A percentile compares a stretch with the other conserved stretches of the same genome.
Conservation (phyloP, 2,113 vertebrate species). For the Columbina picui region DNA sequence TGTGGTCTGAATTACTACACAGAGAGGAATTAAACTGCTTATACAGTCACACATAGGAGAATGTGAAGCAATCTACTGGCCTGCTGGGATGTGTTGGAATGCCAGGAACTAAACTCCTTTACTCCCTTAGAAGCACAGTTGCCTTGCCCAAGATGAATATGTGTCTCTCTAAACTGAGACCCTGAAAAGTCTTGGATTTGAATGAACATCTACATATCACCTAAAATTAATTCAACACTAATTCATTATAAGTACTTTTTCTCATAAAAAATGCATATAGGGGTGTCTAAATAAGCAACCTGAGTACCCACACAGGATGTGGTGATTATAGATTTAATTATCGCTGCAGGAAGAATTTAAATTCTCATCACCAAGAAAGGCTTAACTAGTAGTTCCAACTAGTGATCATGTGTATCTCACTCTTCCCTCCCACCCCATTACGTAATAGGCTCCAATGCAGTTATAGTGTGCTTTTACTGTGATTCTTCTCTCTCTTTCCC, state of each 20-base stretch:
- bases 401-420: neutral
- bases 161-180: neutral
- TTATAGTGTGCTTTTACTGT: neutral
- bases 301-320: neutral
- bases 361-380: neutral
- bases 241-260: neutral
- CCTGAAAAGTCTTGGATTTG: neutral
- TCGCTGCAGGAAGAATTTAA: neutral
- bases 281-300: neutral
- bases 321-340: neutral
- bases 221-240: neutral
- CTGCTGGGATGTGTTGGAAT: neutral
- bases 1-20: neutral
- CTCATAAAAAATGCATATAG: neutral
- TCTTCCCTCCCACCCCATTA: accelerated
- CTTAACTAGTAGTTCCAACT: neutral
- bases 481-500: neutral
- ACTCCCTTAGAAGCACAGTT: neutral
- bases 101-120: neutral
- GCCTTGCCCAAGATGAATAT: neutral
- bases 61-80: neutral
- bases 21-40: neutral
- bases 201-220: neutral
- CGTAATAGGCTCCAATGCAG: neutral
- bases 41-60: neutral